Base-by-base conservation (phyloP, 2,113 vertebrate genomes). In the Aptenodytes patagonicus region DNA sequence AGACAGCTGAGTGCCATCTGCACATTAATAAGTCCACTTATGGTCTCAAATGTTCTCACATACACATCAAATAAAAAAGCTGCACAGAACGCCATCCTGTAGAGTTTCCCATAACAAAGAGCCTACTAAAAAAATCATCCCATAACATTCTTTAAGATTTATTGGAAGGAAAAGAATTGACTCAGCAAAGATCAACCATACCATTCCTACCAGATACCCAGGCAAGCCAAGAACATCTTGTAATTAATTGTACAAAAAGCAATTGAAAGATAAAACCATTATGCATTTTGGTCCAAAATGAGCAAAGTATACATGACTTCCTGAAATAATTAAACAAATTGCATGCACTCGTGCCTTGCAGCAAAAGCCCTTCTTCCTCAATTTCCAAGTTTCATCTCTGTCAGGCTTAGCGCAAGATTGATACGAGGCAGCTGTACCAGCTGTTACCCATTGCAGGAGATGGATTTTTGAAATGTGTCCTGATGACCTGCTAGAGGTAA, bases 1-100 rank as follows among this genome's bases (percentile, higher is more conserved):
- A 76, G 52, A 94, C 87, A 96, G 77, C 73, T 95, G 95, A 94
- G 46, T 91, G 66, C 84, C 81, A 93, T 92, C 81, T 91, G 91
- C 66, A 89, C 78, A 51, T 51, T 66, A 76, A 3, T 64, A 79
- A 76, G 29, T 86, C 44, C 32, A 49, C 64, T 91, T 82, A 75
- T 0, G 31, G 46, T 79, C 89, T 92, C 91, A 89, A 93, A 78
- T 61, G 32, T 91, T 93, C 93, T 89, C 38, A 44, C 42, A 66
- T 61, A 69, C 34, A 52, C 60, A 65, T 78, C 65, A 96, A 96
- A 90, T 83, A 68, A 85, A 82, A 66, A 28, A 72, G 40, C 49
- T 65, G 40, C 73, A 57, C 34, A 79, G 70, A 94, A 79, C 1
- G 1, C 19, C 40, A 87, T 69, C 66, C 66, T 76, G 58, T 90